Percentiles rank a stretch among this genome's conserved stretches.
Evolutionary conservation across 2,113 vertebrate species (phyloP).

Genomic region (Zosterops japonicus): DNA sequence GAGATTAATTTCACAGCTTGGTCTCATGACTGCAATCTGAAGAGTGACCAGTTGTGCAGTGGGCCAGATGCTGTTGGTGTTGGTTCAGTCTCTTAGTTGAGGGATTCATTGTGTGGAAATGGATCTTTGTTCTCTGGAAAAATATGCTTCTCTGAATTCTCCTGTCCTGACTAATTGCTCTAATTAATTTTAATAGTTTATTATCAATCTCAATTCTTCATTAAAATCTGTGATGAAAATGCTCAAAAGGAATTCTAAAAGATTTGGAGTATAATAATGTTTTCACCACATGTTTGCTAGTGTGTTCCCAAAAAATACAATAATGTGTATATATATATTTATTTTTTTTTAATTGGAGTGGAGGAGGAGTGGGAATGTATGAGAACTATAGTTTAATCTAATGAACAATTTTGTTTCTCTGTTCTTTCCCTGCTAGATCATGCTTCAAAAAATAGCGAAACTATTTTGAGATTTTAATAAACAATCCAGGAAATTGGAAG

Average conservation of each 20-base stretch:
- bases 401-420: neutral
- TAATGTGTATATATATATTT: neutral
- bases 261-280: neutral
- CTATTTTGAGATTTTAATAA: slow-evolving; percentile 40
- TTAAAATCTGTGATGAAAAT: neutral
- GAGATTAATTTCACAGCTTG: neutral
- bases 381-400: neutral
- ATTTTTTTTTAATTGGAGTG: neutral
- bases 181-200: neutral
- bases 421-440: neutral
- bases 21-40: neutral
- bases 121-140: neutral
- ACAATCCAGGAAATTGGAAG: slow-evolving; percentile 39
- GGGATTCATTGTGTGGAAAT: neutral
- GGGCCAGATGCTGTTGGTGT: neutral
- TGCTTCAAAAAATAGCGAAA: neutral
- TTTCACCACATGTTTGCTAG: neutral
- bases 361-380: neutral
- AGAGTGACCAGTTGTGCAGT: neutral
- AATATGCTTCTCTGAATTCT: neutral
- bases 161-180: neutral
- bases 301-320: neutral
- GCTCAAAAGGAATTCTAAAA: neutral
- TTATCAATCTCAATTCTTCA: neutral
- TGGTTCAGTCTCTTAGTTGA: neutral